Percentiles rank a stretch among this genome's conserved stretches.
phyloP scores from a whole-genome alignment of 2,113 vertebrate genomes.

The Tragelaphus scriptus region DNA sequence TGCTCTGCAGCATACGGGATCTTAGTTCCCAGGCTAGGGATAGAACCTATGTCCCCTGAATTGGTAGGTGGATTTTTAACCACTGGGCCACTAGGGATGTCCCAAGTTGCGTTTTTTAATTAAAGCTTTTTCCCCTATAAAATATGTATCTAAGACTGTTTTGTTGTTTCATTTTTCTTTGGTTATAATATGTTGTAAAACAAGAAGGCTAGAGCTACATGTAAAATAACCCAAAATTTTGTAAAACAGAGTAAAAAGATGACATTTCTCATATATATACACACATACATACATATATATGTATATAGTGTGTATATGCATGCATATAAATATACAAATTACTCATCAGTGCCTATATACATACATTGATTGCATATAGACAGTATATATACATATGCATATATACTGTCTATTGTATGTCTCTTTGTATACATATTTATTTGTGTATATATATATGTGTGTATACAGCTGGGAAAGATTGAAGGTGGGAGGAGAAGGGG shows the following conservation, averaged over 20 bases:
- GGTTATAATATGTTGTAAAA: background rate
- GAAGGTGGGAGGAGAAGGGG: background rate
- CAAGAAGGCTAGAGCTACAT: background rate
- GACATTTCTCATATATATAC: background rate
- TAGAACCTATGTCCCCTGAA: rapidly evolving
- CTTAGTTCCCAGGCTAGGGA: background rate
- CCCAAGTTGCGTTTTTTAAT: background rate
- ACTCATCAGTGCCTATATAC: background rate
- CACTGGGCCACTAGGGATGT: background rate
- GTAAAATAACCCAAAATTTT: background rate
- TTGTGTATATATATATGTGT: background rate
- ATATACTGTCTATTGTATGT: background rate
- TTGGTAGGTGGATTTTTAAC: rapidly evolving
- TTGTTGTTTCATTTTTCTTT: constrained; percentile 23
- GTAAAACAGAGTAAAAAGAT: background rate
- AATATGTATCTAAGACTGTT: background rate
- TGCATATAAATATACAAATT: background rate
- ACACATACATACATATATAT: background rate
- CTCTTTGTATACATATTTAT: background rate
- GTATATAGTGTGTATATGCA: background rate
- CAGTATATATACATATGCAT: background rate
- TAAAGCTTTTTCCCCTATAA: background rate
- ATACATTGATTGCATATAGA: background rate
- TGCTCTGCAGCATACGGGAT: background rate
- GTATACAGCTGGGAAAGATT: background rate